These are phyloP conservation scores for Cyprinella venusta DNA, from an alignment of 2,797 vertebrate genomes.

Conservation along the genomic window DNA sequence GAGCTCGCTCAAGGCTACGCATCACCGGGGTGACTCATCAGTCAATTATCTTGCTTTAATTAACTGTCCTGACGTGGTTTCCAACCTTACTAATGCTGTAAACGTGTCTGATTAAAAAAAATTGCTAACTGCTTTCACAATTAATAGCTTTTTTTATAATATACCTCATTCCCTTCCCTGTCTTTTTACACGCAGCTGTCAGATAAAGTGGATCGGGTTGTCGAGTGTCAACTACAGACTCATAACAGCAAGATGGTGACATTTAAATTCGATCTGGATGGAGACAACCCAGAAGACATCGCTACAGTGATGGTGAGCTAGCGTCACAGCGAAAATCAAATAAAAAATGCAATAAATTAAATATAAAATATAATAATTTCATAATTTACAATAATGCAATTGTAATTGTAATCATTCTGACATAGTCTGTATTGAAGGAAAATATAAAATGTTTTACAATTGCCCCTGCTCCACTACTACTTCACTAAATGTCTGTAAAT, in stretches of 20 bases:
- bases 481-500: neutral
- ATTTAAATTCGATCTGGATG: slow-evolving; percentile 95
- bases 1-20: slow-evolving; percentile 86
- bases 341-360: neutral
- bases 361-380: neutral
- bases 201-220: slow-evolving; percentile 87
- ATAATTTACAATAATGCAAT: neutral
- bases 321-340: neutral
- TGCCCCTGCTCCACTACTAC: neutral
- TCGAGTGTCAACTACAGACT: slow-evolving; percentile 95
- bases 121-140: neutral
- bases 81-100: neutral
- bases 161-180: neutral
- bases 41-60: neutral
- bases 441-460: neutral
- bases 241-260: slow-evolving; percentile 97
- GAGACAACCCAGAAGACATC: slow-evolving; percentile 94
- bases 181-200: slow-evolving; percentile 78
- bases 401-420: neutral
- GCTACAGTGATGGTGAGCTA: slow-evolving; percentile 89
- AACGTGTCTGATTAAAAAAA: neutral
- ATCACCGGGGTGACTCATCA: slow-evolving; percentile 83
- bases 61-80: neutral
- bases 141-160: neutral
- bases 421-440: neutral